Conservation (phyloP, 2,797 vertebrate species). For the Argentina silus region DNA sequence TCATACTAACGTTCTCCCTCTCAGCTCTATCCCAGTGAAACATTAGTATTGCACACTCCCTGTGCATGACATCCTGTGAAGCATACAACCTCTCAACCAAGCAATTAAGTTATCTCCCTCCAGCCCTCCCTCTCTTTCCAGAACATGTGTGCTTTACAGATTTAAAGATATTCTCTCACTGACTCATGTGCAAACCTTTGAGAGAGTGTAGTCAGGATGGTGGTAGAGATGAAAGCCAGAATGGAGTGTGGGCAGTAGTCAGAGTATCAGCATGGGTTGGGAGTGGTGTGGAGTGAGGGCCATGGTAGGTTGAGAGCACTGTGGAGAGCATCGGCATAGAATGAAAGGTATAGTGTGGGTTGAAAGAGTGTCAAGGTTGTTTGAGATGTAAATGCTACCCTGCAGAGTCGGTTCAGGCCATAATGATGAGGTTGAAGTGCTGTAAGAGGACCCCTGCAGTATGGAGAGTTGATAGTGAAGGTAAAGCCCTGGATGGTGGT, state of each 20-base stretch:
- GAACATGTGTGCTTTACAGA: conserved; percentile 48
- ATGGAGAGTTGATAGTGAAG: neutral
- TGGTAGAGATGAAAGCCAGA: conserved; percentile 28
- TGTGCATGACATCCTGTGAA: conserved; percentile 21
- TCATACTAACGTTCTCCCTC: conserved; percentile 19
- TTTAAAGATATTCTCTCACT: conserved; percentile 41
- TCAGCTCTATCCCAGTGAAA: neutral
- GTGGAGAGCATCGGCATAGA: conserved; percentile 34
- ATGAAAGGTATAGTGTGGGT: conserved; percentile 42
- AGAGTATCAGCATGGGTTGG: conserved; percentile 28
- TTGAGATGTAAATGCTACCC: conserved; percentile 46
- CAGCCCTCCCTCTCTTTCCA: conserved; percentile 37
- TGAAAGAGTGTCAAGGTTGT: conserved; percentile 48
- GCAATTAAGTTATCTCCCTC: conserved; percentile 49
- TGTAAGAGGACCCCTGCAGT: conserved; percentile 23
- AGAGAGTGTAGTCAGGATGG: conserved; percentile 3
- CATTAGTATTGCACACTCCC: conserved; percentile 33
- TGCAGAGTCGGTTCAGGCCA: conserved; percentile 23
- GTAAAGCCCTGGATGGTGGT: conserved; percentile 26
- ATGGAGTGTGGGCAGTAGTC: conserved; percentile 18
- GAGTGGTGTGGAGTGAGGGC: conserved; percentile 21
- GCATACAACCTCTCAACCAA: conserved; percentile 41
- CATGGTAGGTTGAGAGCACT: conserved; percentile 17
- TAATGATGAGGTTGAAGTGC: conserved; percentile 15
- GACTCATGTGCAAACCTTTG: conserved; percentile 11